Evolutionary conservation across 2,888 invertebrate species (phyloP).

Genomic region (Megalurothrips usitatus): DNA sequence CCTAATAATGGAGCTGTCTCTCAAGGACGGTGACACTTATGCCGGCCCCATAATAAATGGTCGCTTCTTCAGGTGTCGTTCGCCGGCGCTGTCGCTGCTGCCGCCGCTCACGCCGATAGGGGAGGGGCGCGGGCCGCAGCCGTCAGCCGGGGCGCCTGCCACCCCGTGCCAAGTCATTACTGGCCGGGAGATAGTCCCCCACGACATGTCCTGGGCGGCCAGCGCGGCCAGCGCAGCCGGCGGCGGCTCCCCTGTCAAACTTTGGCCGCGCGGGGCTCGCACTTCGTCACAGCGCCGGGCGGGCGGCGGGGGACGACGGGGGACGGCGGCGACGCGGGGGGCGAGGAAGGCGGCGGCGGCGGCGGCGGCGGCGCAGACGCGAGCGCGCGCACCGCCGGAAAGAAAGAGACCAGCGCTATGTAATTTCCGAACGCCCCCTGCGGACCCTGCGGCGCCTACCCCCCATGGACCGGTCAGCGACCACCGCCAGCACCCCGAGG

Average conservation of each 20-base stretch:
- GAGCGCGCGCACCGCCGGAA: not conserved
- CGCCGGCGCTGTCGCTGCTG: not conserved
- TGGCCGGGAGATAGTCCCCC: not conserved
- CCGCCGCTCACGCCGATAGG: not conserved
- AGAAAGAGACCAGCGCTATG: not conserved
- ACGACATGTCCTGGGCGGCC: not conserved
- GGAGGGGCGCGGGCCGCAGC: no score
- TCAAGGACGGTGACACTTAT: not conserved
- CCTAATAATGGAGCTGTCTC: constrained; percentile 2
- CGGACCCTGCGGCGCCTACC: no score
- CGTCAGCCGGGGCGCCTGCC: not conserved
- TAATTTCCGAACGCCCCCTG: no score
- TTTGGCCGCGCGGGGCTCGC: not conserved
- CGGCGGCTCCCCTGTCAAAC: not conserved
- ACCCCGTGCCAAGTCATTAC: constrained; percentile 9
- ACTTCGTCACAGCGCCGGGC: not conserved
- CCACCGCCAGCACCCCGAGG: no score
- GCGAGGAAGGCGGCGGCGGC: not conserved
- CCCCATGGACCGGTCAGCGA: no score
- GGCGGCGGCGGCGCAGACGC: no score
- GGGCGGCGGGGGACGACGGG: not conserved
- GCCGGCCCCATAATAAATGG: not conserved
- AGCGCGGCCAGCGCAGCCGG: constrained; percentile 1
- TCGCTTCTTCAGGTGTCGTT: constrained; percentile 11
- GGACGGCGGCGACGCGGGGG: not conserved